These are phyloP conservation scores for Acromyrmex echinatior DNA, from an alignment of 1,140 invertebrate genomes.

Conservation along the genomic window DNA sequence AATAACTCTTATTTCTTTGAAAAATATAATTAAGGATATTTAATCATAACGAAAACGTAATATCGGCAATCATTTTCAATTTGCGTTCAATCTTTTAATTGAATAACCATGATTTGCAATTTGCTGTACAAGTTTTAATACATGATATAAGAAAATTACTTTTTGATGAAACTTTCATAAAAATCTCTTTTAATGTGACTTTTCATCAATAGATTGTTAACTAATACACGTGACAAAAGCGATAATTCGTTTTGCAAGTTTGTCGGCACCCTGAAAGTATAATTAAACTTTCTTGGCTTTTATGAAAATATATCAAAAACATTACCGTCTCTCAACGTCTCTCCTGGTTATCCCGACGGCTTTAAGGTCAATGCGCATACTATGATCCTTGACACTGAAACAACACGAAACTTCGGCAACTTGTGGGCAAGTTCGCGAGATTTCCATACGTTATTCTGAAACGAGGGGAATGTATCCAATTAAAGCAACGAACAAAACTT, in stretches of 20 bases:
- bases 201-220: constrained; percentile 19
- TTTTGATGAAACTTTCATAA: background rate
- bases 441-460: constrained; percentile 57
- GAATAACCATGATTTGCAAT: background rate
- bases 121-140: background rate
- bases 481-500: constrained; percentile 50
- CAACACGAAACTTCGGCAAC: constrained; percentile 61
- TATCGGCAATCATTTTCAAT: constrained; percentile 1
- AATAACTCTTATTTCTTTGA: background rate
- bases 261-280: background rate
- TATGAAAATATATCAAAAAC: constrained; percentile 53
- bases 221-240: background rate
- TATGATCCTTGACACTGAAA: constrained; percentile 62
- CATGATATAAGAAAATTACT: background rate
- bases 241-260: constrained; percentile 13
- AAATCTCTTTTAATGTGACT: background rate
- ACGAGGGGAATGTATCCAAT: constrained; percentile 41
- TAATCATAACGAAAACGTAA: background rate
- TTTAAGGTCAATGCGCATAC: constrained; percentile 62
- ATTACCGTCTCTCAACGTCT: constrained; percentile 33
- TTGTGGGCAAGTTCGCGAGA: constrained; percentile 49
- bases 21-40: constrained; percentile 1
- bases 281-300: constrained; percentile 51
- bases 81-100: background rate
- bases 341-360: constrained; percentile 48